Conservation (phyloP, 2,797 vertebrate species). For the Anabacerthia variegaticeps region DNA sequence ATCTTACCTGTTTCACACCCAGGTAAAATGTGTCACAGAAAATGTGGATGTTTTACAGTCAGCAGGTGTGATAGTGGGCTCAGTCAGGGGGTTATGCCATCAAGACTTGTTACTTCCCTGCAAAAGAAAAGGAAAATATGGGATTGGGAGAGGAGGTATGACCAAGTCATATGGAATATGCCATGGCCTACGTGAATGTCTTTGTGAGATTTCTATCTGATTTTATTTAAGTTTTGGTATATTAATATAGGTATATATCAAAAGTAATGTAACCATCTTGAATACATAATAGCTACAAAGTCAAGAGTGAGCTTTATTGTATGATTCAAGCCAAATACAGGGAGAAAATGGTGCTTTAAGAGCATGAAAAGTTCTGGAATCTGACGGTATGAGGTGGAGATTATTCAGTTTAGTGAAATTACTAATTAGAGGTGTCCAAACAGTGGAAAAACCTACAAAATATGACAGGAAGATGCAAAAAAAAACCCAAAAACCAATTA, state of each 20-base stretch:
- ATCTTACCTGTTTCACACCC: not conserved
- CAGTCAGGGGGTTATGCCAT: accelerated
- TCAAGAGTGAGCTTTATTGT: not conserved
- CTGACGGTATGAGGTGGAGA: not conserved
- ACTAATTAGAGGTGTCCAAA: not conserved
- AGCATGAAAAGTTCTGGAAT: not conserved
- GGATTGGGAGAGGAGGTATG: not conserved
- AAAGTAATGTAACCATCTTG: not conserved
- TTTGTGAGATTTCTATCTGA: not conserved
- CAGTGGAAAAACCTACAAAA: not conserved
- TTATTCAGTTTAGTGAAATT: not conserved
- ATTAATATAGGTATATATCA: not conserved
- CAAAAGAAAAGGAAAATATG: not conserved
- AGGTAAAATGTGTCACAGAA: not conserved
- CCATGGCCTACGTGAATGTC: not conserved
- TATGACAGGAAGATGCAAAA: not conserved
- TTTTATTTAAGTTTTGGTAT: not conserved
- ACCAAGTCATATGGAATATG: not conserved
- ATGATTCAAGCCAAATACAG: not conserved
- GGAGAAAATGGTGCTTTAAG: not conserved
- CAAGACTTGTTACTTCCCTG: not conserved
- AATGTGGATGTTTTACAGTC: not conserved
- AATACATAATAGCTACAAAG: not conserved
- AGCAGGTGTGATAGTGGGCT: accelerated
- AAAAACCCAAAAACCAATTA: not conserved